Conservation (phyloP, 2,797 vertebrate species). For the Limosa lapponica region DNA sequence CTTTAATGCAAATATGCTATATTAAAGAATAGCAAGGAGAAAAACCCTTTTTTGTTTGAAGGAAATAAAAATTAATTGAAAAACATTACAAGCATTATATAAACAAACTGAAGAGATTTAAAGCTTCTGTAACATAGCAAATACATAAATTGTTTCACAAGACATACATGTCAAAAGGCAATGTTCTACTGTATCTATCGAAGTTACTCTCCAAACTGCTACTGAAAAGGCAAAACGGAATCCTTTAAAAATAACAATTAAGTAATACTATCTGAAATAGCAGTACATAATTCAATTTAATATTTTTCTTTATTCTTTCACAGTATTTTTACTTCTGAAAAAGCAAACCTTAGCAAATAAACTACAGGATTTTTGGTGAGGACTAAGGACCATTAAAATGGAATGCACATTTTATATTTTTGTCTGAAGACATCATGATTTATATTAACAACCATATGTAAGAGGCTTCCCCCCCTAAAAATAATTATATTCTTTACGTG, state of each 20-base stretch:
- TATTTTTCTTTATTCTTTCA: not conserved
- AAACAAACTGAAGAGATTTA: conserved; percentile 54
- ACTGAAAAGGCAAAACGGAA: not conserved
- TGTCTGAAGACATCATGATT: not conserved
- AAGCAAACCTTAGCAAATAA: not conserved
- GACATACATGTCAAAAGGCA: conserved; percentile 19
- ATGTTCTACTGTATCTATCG: not conserved
- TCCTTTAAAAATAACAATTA: not conserved
- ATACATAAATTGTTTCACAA: not conserved
- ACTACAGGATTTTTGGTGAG: not conserved
- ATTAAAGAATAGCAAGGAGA: not conserved
- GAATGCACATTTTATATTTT: not conserved
- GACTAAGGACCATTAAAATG: not conserved
- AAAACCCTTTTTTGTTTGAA: not conserved
- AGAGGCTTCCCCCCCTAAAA: not conserved
- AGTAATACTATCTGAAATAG: not conserved
- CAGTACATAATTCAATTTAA: not conserved
- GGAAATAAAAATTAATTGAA: conserved; percentile 19
- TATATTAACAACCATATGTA: conserved; percentile 1
- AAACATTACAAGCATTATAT: conserved; percentile 1
- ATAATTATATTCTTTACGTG: not conserved
- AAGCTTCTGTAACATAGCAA: conserved; percentile 25
- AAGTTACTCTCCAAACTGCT: conserved; percentile 12
- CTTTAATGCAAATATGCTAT: not conserved
- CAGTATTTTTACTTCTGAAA: not conserved